Conservation (phyloP, 2,888 invertebrate species). For the Limnephilus rhombicus region DNA sequence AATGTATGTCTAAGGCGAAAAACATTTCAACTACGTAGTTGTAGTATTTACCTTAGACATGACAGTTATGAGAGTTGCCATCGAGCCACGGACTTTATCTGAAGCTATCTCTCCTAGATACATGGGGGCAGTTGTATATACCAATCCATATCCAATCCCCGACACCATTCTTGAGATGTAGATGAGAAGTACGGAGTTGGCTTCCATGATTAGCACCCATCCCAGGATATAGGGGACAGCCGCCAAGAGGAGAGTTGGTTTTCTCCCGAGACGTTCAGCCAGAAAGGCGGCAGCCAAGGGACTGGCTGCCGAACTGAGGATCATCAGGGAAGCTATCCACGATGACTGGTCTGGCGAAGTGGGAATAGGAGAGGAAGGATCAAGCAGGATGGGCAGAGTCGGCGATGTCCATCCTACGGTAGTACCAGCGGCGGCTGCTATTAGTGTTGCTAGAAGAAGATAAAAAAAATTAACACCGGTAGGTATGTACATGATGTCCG, state of each 20-base stretch:
- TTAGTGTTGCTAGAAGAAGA: constrained; percentile 74
- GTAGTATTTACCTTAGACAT: constrained; percentile 74
- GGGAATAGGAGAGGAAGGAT: constrained; percentile 75
- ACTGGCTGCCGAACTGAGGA: constrained; percentile 81
- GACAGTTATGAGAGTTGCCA: constrained; percentile 80
- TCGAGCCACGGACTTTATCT: constrained; percentile 78
- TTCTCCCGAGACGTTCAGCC: constrained; percentile 82
- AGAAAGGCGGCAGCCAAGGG: constrained; percentile 81
- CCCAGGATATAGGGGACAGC: constrained; percentile 80
- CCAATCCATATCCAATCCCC: constrained; percentile 81
- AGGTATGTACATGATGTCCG: neutral
- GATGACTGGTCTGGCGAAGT: constrained; percentile 79
- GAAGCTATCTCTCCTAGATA: constrained; percentile 81
- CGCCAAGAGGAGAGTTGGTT: constrained; percentile 79
- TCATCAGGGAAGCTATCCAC: constrained; percentile 82
- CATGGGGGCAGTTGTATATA: constrained; percentile 80
- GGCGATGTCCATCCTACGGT: constrained; percentile 81
- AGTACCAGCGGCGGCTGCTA: constrained; percentile 77
- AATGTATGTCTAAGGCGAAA: no score
- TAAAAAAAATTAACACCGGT: neutral
- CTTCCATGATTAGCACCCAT: constrained; percentile 82
- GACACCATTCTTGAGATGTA: constrained; percentile 80
- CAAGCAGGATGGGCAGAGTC: constrained; percentile 77
- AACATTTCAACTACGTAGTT: neutral
- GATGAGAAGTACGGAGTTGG: constrained; percentile 77